Evolutionary conservation across 2,888 invertebrate genomes (phyloP), one percentile per base, ranked within the genome.

Genomic region (Aphrophora alni): DNA sequence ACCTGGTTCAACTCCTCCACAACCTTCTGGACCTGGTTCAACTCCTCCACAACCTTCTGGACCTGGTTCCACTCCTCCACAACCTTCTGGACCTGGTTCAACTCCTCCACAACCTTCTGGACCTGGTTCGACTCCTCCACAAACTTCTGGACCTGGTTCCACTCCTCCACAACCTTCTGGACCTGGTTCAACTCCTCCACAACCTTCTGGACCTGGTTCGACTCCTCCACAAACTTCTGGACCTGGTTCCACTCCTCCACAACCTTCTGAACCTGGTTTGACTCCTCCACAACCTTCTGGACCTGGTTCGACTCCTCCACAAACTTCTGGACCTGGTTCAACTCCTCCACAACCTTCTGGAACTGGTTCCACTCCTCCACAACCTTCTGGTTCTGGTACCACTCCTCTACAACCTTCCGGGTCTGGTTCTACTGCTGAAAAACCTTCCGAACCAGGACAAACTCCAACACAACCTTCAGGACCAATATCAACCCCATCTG

Each of bases 401-500:
- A 77, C 77, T 2, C 69, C 38, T 17, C 25, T 80, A 76, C 71
- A 51, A 75, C 69, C 83, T 28, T 59, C 59, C 21, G 59, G 10
- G 21, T 10, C n/a, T 0, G 21, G 21, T 21, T 21, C 59, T 7
- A 21, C 21, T 5, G 14, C 44, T 14, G 5, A 5, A 77, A 51
- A 82, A 69, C 83, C 44, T 51, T 24, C 25, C 25, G 25, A 38
- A n/a, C 75, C 82, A 80, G 26, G 79, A 81, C 24, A 80, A 83
- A 78, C 24, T n/a, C 33, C 33, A 25, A 17, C 21, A 21, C 80
- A 82, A 74, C 82, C 82, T 74, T 83, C 80, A 72, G 84, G 84
- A 75, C 83, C 81, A 33, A 82, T 82, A 26, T 73, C 80, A 25
- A 71, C 79, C n/a, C 82, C 82, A 78, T 83, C 82, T 75, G 80